phyloP scores from a whole-genome alignment of 2,888 invertebrate species.

The Tetanocera ferruginea region DNA sequence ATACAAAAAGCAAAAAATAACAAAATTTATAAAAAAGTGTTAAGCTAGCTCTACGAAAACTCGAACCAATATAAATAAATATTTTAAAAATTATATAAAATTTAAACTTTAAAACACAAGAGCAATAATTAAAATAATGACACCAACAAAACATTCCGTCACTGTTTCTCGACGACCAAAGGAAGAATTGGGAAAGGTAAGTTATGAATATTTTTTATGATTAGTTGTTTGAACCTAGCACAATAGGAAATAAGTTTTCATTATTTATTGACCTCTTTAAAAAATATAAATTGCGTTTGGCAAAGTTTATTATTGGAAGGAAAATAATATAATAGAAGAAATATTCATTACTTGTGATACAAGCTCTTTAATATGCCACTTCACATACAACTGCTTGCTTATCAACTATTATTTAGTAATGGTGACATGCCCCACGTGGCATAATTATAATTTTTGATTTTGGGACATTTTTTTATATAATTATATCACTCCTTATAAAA shows the following conservation, averaged over 20 bases:
- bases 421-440: too few species aligned
- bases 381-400: too few species aligned
- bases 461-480: too few species aligned
- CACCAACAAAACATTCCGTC: slow-evolving; percentile 27
- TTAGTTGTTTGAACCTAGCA: neutral
- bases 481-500: too few species aligned
- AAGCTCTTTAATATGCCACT: too few species aligned
- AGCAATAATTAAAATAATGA: slow-evolving; percentile 1
- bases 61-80: neutral
- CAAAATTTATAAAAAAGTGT: neutral
- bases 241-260: neutral
- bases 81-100: neutral
- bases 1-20: neutral
- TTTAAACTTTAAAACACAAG: neutral
- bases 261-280: neutral
- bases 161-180: slow-evolving; percentile 24
- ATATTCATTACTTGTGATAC: too few species aligned
- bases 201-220: neutral
- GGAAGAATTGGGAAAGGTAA: slow-evolving; percentile 33
- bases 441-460: too few species aligned
- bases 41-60: neutral
- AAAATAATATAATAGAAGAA: too few species aligned
- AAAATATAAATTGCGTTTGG: too few species aligned
- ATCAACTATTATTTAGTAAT: too few species aligned
- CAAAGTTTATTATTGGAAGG: too few species aligned